Percentiles rank a stretch among this genome's conserved stretches.
These are phyloP conservation scores for Aethina tumida DNA, from an alignment of 1,140 invertebrate genomes.

Conservation along the genomic window DNA sequence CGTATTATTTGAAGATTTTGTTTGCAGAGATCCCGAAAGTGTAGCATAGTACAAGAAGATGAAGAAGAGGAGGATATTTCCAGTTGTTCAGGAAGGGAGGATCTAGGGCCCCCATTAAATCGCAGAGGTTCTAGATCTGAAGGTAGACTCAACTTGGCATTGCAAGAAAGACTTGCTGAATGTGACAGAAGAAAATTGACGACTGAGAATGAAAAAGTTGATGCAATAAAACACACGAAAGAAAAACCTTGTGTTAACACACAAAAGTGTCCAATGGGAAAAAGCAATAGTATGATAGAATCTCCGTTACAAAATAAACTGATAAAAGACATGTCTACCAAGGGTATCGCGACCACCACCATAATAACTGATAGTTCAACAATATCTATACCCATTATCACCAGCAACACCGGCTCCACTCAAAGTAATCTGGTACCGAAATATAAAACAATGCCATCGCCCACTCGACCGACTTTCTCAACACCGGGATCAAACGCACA, in stretches of 20 bases:
- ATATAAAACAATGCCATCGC: conserved; percentile 48
- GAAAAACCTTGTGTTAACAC: conserved; percentile 2
- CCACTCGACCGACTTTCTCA: conserved; percentile 25
- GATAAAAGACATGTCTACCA: conserved; percentile 10
- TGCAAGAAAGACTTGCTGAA: conserved; percentile 40
- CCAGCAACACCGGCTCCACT: conserved; percentile 33
- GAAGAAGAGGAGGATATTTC: conserved; percentile 63
- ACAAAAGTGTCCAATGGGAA: conserved; percentile 12
- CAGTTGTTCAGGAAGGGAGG: conserved; percentile 43
- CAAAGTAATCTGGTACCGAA: conserved; percentile 35
- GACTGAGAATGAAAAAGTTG: conserved; percentile 9
- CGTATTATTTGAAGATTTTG: conserved; percentile 2
- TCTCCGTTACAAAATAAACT: too few relatives aligned
- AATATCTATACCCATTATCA: conserved; percentile 46
- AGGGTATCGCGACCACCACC: conserved; percentile 33
- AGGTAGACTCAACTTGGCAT: conserved; percentile 47
- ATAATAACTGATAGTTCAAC: conserved; percentile 46
- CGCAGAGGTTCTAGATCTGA: conserved; percentile 52
- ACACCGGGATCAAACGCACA: conserved; percentile 39
- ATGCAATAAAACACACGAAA: conserved; percentile 6
- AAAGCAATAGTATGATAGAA: conserved; percentile 8
- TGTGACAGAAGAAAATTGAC: conserved; percentile 30
- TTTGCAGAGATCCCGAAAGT: conserved; percentile 61
- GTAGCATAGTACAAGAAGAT: conserved; percentile 80
- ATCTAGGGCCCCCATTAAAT: conserved; percentile 38